Evolutionary conservation across 2,797 vertebrate species (phyloP), one percentile per base, ranked within the genome.

Genomic region (Oreonectes daqikongensis): DNA sequence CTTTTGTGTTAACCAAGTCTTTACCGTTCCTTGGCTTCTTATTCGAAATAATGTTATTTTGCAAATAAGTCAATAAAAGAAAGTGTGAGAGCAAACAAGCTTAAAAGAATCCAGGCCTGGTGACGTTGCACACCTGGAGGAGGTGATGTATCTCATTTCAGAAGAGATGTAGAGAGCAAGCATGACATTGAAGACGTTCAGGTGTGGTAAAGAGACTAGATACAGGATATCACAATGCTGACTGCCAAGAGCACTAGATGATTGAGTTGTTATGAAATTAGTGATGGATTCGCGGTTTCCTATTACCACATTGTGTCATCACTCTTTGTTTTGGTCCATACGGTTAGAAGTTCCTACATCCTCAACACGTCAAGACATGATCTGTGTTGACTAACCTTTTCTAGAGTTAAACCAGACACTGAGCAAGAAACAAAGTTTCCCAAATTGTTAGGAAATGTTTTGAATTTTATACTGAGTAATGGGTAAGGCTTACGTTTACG

Each of bases 261-360:
- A 82, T 61, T 80, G 57, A 57, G 59, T 38, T 70, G 69, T 77
- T 50, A 70, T 74, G 73, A 77, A 77, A 66, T 48, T 38, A 17
- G 22, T 73, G 77, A 52, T 32, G 61, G 78, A 78, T 80, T 61
- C 48, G 30, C n/a, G 32, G 64, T 76, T 65, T 83, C 17, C 26
- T 18, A 3, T 80, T 80, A 52, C 79, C 18, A 26, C 46, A 50
- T 11, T 78, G 50, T 78, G 79, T 78, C 79, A 83, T 69, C 57
- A 12, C 30, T 22, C 17, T 78, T 70, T 79, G 69, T 79, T 78
- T 67, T 78, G 70, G 77, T 78, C 66, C 30, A 22, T 69, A 69
- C 11, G 42, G 77, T 69, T 24, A 6, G 26, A 38, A 55, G 30
- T 70, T 71, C 24, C 20, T 44, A n/a, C 17, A 30, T 72, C 55